Evolutionary conservation across 2,888 invertebrate genomes (phyloP).

Genomic region (Nomada ruficornis): DNA sequence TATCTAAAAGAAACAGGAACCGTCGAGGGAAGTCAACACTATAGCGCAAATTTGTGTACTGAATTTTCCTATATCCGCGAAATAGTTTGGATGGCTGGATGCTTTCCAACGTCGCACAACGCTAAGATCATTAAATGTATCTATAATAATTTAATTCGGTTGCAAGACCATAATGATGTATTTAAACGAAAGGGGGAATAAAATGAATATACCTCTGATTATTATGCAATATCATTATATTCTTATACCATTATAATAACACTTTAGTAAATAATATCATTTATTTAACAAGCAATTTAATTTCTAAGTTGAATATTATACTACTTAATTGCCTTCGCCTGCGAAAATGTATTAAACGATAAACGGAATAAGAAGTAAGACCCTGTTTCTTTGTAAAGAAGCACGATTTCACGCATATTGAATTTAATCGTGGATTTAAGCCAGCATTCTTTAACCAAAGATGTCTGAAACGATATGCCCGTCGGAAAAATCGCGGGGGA

Average conservation of each 20-base stretch:
- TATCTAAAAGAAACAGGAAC: background rate
- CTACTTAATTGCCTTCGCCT: background rate
- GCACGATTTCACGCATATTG: constrained; percentile 42
- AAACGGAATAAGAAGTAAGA: background rate
- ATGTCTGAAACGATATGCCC: constrained; percentile 37
- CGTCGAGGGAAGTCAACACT: background rate
- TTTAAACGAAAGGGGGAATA: too few relatives aligned
- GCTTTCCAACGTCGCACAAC: background rate
- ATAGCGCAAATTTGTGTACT: background rate
- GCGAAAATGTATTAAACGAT: background rate
- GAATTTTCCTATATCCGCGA: background rate
- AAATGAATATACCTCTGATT: too few relatives aligned
- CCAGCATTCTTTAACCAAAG: constrained; percentile 38
- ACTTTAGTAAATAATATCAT: too few relatives aligned
- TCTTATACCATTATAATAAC: too few relatives aligned
- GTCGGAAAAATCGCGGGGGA: constrained; percentile 26
- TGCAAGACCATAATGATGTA: too few relatives aligned
- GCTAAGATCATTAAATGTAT: background rate
- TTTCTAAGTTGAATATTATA: too few relatives aligned
- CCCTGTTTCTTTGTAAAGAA: background rate
- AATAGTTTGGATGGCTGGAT: background rate
- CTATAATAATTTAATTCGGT: too few relatives aligned
- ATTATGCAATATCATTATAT: too few relatives aligned
- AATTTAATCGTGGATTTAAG: constrained; percentile 54
- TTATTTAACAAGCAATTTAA: too few relatives aligned